Percentiles rank a stretch among this genome's conserved stretches.
Conservation (phyloP, 2,113 vertebrate genomes). For the Oenanthe oenanthe region DNA sequence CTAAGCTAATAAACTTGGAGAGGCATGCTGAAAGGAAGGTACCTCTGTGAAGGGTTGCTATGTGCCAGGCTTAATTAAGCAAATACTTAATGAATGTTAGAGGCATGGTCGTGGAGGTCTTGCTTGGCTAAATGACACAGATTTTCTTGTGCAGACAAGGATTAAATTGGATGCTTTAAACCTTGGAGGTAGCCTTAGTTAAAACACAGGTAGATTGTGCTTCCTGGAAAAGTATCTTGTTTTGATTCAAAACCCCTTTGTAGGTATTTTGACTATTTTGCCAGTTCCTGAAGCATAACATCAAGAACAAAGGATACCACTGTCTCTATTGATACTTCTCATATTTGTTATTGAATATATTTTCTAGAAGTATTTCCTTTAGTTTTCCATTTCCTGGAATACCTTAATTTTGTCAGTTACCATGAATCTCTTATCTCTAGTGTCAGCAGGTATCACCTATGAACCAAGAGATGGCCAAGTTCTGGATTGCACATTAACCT, state of each 20-base stretch:
- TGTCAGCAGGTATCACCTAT: background rate
- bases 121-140: background rate
- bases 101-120: background rate
- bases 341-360: background rate
- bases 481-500: background rate
- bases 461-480: background rate
- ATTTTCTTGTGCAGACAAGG: slow-evolving; percentile 9
- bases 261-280: background rate
- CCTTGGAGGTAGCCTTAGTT: background rate
- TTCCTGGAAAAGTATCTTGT: background rate
- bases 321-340: background rate
- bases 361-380: background rate
- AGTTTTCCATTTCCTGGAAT: background rate
- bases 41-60: background rate
- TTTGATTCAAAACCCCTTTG: background rate
- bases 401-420: background rate
- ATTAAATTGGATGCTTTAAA: background rate
- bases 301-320: background rate
- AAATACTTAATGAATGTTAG: background rate
- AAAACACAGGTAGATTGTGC: background rate
- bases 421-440: background rate
- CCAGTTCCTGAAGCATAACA: background rate
- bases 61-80: background rate
- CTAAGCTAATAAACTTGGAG: background rate
- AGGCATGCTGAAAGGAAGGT: background rate